Conservation (phyloP, 2,113 vertebrate genomes). For the human region GRCh38 chr6:30728001-30728500, state of each 20-base stretch:
- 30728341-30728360: background rate
- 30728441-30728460: background rate
- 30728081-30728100: background rate
- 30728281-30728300: background rate
- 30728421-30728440: background rate
- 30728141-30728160: conserved; percentile 68
- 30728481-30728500: background rate
- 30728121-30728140: conserved; percentile 71
- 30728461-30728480: too few relatives aligned
- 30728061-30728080: background rate
- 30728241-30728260: background rate
- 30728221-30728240: background rate
- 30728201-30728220: background rate
- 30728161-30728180: background rate
- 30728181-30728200: too few relatives aligned
- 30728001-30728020: background rate
- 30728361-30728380: background rate
- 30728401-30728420: background rate
- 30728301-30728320: background rate
- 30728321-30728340: background rate
- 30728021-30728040: conserved; percentile 13
- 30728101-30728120: conserved; percentile 22
- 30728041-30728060: conserved; percentile 22
- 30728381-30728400: background rate
- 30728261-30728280: background rate